Base-by-base conservation (phyloP, 2,113 vertebrate species). In the Ovis canadensis region DNA sequence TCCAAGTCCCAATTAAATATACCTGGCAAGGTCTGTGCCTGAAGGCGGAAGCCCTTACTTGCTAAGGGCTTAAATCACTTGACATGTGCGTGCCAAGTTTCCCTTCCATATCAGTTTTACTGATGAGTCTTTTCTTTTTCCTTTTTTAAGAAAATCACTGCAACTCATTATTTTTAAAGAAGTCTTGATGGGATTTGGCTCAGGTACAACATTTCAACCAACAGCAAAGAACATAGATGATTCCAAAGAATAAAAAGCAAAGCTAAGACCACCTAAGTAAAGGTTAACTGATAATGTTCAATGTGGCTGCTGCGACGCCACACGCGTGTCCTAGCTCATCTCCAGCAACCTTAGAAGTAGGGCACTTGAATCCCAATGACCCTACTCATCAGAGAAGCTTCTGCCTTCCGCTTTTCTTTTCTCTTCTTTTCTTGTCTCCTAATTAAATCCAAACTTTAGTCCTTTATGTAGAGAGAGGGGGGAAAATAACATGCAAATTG, bases 131-230 rank as follows among this genome's bases (percentile, higher is more conserved):
- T 97, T 94, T 96, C 86, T 97, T 95, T 93, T 91, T 90, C 74
- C 55, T 81, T 78, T 95, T 94, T 97, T 40, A 95, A 94, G 87
- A 97, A 97, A 97, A 95, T 97, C 67, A 97, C 81, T 94, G 60
- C 50, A 83, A 74, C 95, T 98, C 91, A 89, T 94, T 97, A 97
- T 96, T 97, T 97, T 95, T 94, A 84, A 96, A 95, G 71, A 94
- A 86, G 62, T 0, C n/a, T 94, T 96, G 64, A 90, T 84, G 88
- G 62, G 60, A 94, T 96, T 95, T 98, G 97, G 96, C 97, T 97
- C 93, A 95, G 31, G 96, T 59, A 96, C 92, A 93, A 67, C 94
- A 97, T 96, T 97, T 97, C 90, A 96, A 77, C 89, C 55, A n/a
- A 82, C 12, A 50, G 83, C 57, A 60, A 96, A 94, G 78, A 91